phyloP scores from a whole-genome alignment of 2,888 invertebrate genomes.

The Phanerotoma sp. region DNA sequence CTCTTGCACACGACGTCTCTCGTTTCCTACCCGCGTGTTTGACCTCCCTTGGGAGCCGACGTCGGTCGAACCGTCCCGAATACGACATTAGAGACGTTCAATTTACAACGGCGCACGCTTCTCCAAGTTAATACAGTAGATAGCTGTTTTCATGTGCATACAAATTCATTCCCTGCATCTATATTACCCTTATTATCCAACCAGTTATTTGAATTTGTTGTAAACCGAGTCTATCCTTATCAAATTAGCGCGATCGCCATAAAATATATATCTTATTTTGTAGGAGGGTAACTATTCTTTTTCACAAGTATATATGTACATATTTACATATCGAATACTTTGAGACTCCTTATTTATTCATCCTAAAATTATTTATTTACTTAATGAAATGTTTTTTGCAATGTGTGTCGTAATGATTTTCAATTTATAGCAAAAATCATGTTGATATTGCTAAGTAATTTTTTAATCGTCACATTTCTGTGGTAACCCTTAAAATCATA shows the following conservation, averaged over 20 bases:
- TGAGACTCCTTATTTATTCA: too few relatives aligned
- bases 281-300: background rate
- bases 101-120: slow-evolving; percentile 28
- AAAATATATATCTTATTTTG: background rate
- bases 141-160: slow-evolving; percentile 3
- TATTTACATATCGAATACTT: too few relatives aligned
- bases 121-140: background rate
- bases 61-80: slow-evolving; percentile 28
- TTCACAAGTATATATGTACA: too few relatives aligned
- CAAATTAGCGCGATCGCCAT: slow-evolving; percentile 23
- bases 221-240: slow-evolving; percentile 17
- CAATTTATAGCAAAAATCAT: too few relatives aligned
- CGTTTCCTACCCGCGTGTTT: slow-evolving; percentile 19
- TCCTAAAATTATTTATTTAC: too few relatives aligned
- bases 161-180: slow-evolving; percentile 13
- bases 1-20: slow-evolving; percentile 13
- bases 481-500: too few relatives aligned
- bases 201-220: background rate
- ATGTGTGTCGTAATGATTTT: too few relatives aligned
- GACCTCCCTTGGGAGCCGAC: slow-evolving; percentile 23
- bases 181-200: slow-evolving; percentile 3
- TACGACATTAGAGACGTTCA: slow-evolving; percentile 32
- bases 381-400: too few relatives aligned
- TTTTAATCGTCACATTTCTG: too few relatives aligned
- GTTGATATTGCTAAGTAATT: too few relatives aligned